Conservation (phyloP, 2,797 vertebrate genomes). For the Oryzias dopingdopingensis region DNA sequence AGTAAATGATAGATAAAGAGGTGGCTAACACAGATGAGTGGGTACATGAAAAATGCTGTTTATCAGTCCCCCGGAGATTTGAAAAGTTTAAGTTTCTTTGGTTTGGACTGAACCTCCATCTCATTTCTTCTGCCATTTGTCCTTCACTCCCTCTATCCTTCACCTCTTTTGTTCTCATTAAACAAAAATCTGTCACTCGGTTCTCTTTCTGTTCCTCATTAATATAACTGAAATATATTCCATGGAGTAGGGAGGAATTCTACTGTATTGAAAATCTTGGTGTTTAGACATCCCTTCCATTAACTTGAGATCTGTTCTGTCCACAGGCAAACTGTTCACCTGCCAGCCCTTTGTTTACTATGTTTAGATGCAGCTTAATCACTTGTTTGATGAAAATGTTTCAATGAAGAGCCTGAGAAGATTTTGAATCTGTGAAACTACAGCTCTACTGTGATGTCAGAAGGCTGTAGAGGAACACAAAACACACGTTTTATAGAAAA, state of each 20-base stretch:
- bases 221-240: constrained; percentile 19
- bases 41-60: constrained; percentile 31
- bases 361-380: neutral
- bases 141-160: constrained; percentile 14
- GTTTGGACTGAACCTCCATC: constrained; percentile 16
- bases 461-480: neutral
- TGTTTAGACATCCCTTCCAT: constrained; percentile 15
- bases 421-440: neutral
- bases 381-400: neutral
- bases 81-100: constrained; percentile 44
- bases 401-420: constrained; percentile 9
- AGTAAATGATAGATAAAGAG: no score
- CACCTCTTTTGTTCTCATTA: constrained; percentile 33
- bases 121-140: constrained; percentile 19
- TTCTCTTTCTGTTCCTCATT: constrained; percentile 14
- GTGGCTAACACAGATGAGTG: constrained; percentile 16
- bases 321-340: neutral
- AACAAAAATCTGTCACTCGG: constrained; percentile 12
- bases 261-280: constrained; percentile 31
- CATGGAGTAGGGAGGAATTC: constrained; percentile 13
- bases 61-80: constrained; percentile 35
- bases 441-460: neutral
- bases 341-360: neutral
- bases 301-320: constrained; percentile 13
- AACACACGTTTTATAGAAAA: no score